Conservation (phyloP, 92 coral and sea anemone genomes). For the Blastomussa wellsi region DNA sequence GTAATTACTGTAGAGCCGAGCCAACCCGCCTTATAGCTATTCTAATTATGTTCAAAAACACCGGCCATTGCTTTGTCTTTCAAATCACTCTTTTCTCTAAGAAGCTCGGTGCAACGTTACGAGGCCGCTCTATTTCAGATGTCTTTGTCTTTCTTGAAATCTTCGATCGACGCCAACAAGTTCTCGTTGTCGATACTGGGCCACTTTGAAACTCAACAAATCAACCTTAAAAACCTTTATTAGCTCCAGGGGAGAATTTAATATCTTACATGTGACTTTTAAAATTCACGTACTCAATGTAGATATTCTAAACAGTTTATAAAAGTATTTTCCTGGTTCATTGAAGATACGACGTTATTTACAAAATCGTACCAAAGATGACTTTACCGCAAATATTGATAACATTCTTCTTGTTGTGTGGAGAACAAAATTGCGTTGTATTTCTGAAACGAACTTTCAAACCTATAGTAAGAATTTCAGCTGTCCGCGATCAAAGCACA, state of each 20-base stretch:
- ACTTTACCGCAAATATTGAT: constrained; percentile 28
- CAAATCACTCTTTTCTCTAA: constrained; percentile 52
- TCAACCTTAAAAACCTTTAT: constrained; percentile 1
- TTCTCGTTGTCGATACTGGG: neutral
- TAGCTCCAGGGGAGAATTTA: constrained; percentile 45
- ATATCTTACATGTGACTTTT: constrained; percentile 44
- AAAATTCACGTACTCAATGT: constrained; percentile 29
- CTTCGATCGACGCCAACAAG: constrained; percentile 42
- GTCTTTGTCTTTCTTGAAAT: constrained; percentile 37
- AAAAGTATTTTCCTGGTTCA: constrained; percentile 20
- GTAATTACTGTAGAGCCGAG: constrained; percentile 74
- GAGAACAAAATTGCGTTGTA: constrained; percentile 11
- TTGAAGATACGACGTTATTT: constrained; percentile 30
- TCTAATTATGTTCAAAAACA: constrained; percentile 81
- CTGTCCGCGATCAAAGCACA: constrained; percentile 45
- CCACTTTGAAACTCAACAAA: constrained; percentile 16
- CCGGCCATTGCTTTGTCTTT: constrained; percentile 84
- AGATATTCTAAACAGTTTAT: constrained; percentile 19
- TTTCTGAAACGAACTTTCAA: constrained; percentile 37
- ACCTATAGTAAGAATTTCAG: constrained; percentile 42
- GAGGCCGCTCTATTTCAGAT: constrained; percentile 27
- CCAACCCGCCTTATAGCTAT: constrained; percentile 41
- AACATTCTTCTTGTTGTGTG: neutral
- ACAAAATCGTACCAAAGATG: constrained; percentile 8
- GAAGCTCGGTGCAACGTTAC: constrained; percentile 21